Base-by-base conservation (phyloP, 2,113 vertebrate genomes). In the Ceyx margarethae region DNA sequence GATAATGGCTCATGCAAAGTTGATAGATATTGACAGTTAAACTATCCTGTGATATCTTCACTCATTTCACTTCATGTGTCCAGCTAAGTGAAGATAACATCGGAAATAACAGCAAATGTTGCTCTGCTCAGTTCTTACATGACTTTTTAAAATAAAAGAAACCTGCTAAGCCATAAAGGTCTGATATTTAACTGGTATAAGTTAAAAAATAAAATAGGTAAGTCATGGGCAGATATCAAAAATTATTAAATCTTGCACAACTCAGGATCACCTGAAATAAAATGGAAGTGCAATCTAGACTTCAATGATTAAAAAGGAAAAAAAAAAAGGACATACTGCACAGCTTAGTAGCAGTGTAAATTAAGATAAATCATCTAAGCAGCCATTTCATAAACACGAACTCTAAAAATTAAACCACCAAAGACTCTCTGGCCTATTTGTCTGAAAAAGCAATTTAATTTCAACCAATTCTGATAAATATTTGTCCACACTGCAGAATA, bases 21-120 rank as follows among this genome's bases (percentile, higher is more conserved):
- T 50, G 31, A 45, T 13, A 8, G 4, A 42, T 18, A 31, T 66
- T 68, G 66, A 71, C 0, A 76, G 33, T 9, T 20, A 56, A 50
- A 35, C 61, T 42, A 58, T 16, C 45, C 31, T 29, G 16, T 22
- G 11, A 5, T 31, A 65, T 14, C 26, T 26, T 33, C 60, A 81
- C 6, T 53, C 14, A 42, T 18, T 81, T 72, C 9, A 56, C 8
- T 68, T 76, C 14, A 51, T 9, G 21, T 13, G n/a, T 45, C 15
- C 69, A 53, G 0, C 0, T 43, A 73, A 66, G 4, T 15, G 21
- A 78, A 51, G 20, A 26, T 5, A 67, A 60, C 17, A 40, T 2
- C 15, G 4, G 11, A 85, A 76, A 65, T 1, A 57, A 14, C 9
- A 61, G 17, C 8, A 7, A 67, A 67, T 4, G 5, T 11, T 75